These are phyloP conservation scores for Anhinga rufa DNA, from an alignment of 2,113 vertebrate genomes.

Conservation along the genomic window DNA sequence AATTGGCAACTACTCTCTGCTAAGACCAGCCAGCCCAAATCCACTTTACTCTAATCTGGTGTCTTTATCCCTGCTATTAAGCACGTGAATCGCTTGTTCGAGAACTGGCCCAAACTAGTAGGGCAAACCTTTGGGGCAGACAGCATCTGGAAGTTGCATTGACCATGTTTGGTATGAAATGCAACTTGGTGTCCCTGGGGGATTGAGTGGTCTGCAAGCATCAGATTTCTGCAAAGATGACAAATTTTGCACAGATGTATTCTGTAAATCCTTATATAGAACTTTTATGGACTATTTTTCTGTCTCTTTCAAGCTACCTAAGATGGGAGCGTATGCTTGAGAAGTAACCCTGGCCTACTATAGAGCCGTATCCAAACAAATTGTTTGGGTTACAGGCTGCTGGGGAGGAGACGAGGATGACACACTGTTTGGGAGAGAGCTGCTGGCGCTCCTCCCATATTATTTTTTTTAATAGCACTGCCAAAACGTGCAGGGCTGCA, in stretches of 20 bases:
- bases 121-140: slow-evolving; percentile 38
- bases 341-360: not conserved
- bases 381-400: slow-evolving; percentile 23
- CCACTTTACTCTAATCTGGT: slow-evolving; percentile 20
- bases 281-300: not conserved
- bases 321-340: not conserved
- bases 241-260: not conserved
- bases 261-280: not conserved
- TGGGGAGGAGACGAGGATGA: slow-evolving; percentile 2
- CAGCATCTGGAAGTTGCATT: slow-evolving; percentile 33
- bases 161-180: slow-evolving; percentile 60
- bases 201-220: not conserved
- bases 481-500: slow-evolving; percentile 44
- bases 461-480: not conserved
- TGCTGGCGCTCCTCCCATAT: not conserved
- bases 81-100: not conserved
- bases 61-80: slow-evolving; percentile 5
- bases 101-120: slow-evolving; percentile 32
- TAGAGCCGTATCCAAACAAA: slow-evolving; percentile 34
- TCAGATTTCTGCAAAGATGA: slow-evolving; percentile 29
- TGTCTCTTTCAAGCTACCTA: not conserved
- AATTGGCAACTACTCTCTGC: not conserved
- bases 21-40: not conserved
- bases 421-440: slow-evolving; percentile 19
- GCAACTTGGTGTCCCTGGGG: not conserved